Conservation (phyloP, 2,888 invertebrate genomes). For the Orchesella flavescens region DNA sequence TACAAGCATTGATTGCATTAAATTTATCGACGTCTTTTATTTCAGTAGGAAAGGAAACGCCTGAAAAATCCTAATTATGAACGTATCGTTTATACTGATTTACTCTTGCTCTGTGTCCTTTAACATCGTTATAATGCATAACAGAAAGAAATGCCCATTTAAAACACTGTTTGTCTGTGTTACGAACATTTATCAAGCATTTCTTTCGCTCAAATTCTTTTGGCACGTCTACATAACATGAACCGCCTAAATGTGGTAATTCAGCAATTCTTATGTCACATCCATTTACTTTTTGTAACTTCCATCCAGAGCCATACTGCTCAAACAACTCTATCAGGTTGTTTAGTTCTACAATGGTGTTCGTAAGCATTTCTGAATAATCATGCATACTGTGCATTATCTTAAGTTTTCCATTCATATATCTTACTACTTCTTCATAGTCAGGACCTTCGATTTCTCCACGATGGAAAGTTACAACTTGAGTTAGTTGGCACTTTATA, state of each 20-base stretch:
- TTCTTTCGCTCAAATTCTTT: background rate
- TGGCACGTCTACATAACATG: constrained; percentile 19
- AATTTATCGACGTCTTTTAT: constrained; percentile 1
- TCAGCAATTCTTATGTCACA: constrained; percentile 31
- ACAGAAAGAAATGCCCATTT: constrained; percentile 41
- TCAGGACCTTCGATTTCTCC: constrained; percentile 5
- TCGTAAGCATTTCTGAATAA: background rate
- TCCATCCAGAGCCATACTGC: constrained; percentile 38
- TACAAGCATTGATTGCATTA: background rate
- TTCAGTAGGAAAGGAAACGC: background rate
- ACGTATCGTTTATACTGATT: constrained; percentile 20
- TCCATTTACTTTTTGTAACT: constrained; percentile 7
- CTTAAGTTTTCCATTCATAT: constrained; percentile 19
- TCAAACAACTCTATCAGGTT: constrained; percentile 27
- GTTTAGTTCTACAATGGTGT: background rate
- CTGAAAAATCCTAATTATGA: constrained; percentile 13
- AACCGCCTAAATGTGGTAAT: background rate
- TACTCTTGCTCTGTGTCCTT: background rate
- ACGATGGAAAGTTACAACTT: constrained; percentile 9
- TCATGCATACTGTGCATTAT: background rate
- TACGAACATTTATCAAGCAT: constrained; percentile 30
- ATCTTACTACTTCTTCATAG: constrained; percentile 24
- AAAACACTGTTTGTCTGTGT: constrained; percentile 33
- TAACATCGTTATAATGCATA: constrained; percentile 18
- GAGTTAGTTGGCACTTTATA: constrained; percentile 16